phyloP scores from a whole-genome alignment of 2,888 invertebrate species.

The Laspeyria flexula region DNA sequence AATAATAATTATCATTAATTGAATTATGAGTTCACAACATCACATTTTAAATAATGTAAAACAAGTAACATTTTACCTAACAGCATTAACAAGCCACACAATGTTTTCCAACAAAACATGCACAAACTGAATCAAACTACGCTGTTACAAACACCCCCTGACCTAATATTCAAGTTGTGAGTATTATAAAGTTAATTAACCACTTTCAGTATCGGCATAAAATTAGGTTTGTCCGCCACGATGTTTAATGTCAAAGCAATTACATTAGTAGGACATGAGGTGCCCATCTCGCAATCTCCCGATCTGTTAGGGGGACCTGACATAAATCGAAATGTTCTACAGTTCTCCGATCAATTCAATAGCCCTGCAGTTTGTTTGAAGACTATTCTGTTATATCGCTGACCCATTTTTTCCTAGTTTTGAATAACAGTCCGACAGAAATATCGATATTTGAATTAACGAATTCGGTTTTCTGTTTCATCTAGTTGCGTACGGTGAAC shows the following conservation, averaged over 20 bases:
- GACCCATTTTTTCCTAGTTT: conserved; percentile 31
- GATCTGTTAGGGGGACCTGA: conserved; percentile 13
- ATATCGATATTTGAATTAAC: neutral
- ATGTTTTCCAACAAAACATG: neutral
- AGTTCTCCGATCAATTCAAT: conserved; percentile 35
- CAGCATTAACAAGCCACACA: too few species aligned
- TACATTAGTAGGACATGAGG: conserved; percentile 29
- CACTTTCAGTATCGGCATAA: conserved; percentile 15
- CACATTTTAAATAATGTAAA: too few species aligned
- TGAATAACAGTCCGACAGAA: conserved; percentile 8
- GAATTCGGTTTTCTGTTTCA: neutral
- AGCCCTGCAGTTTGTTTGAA: conserved; percentile 40
- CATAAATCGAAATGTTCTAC: conserved; percentile 37
- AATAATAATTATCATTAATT: too few species aligned
- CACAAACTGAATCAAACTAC: neutral
- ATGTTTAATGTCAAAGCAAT: conserved; percentile 35
- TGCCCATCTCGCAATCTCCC: neutral
- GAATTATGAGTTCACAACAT: too few species aligned
- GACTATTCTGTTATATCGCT: conserved; percentile 33
- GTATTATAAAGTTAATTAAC: conserved; percentile 8
- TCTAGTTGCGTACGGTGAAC: neutral
- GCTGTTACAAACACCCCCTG: neutral
- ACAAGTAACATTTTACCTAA: too few species aligned
- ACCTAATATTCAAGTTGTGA: conserved; percentile 1
- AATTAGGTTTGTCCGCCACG: conserved; percentile 14